Conservation (phyloP, 1,140 invertebrate species). For the Leptinotarsa lineolata region DNA sequence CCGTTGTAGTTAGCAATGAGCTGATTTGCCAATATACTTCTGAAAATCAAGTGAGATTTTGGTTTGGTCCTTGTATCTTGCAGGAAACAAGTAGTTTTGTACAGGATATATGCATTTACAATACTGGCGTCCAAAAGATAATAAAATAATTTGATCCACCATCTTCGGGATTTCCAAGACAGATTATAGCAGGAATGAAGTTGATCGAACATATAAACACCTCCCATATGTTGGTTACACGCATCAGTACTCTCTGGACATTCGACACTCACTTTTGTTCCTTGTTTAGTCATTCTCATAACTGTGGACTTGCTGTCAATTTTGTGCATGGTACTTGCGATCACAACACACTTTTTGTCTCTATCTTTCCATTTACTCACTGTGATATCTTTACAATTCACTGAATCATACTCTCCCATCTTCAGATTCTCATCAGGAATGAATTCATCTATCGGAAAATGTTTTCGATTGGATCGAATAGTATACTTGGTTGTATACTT, state of each 20-base stretch:
- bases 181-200: conserved; percentile 50
- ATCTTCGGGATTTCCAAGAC: conserved; percentile 52
- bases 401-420: conserved; percentile 18
- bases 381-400: not conserved
- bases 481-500: no score
- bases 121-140: conserved; percentile 47
- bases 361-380: conserved; percentile 47
- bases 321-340: not conserved
- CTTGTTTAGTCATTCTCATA: not conserved
- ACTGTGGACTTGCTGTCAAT: not conserved
- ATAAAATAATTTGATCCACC: conserved; percentile 55
- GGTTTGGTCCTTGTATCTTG: no score
- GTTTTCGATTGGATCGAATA: conserved; percentile 21
- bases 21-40: not conserved
- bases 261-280: conserved; percentile 30
- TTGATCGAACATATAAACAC: conserved; percentile 52
- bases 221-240: conserved; percentile 53
- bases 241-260: conserved; percentile 48
- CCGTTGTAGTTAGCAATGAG: not conserved
- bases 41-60: not conserved
- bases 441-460: conserved; percentile 28
- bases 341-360: conserved; percentile 30
- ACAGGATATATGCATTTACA: not conserved
- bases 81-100: not conserved
- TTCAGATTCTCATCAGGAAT: conserved; percentile 20